Conservation (phyloP, 2,113 vertebrate species). For the Myocastor coypus region DNA sequence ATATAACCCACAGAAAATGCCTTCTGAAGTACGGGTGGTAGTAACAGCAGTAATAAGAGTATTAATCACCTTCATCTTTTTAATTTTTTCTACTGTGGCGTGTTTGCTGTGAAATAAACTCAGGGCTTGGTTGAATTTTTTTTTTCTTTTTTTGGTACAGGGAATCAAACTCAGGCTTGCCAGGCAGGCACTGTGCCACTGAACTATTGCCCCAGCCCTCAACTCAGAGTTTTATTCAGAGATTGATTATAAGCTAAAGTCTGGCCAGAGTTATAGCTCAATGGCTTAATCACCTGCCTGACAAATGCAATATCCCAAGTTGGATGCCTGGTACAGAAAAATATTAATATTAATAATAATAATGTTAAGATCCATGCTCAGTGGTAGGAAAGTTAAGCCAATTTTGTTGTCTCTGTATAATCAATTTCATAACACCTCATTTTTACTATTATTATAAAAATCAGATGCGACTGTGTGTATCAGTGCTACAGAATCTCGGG, state of each 20-base stretch:
- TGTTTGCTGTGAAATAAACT: neutral
- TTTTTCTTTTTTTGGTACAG: no score
- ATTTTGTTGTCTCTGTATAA: conserved; percentile 13
- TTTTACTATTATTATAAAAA: conserved; percentile 30
- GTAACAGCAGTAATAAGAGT: neutral
- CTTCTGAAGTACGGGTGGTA: neutral
- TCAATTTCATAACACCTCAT: neutral
- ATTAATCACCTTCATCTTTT: neutral
- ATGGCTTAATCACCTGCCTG: no score
- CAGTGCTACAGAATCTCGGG: neutral
- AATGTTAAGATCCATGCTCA: neutral
- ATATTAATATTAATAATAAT: no score
- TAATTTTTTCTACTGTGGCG: neutral
- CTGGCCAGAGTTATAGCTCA: neutral
- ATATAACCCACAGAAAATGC: neutral
- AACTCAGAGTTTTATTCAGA: neutral
- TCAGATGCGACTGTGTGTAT: neutral
- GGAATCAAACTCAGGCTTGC: no score
- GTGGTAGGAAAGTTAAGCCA: neutral
- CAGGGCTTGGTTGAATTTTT: neutral
- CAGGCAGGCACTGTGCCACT: no score
- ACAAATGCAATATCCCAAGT: no score
- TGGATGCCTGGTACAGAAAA: no score
- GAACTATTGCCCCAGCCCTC: no score
- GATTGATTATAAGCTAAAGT: neutral